Conservation (phyloP, 2,888 invertebrate genomes). For the Temnothorax rugatulus region DNA sequence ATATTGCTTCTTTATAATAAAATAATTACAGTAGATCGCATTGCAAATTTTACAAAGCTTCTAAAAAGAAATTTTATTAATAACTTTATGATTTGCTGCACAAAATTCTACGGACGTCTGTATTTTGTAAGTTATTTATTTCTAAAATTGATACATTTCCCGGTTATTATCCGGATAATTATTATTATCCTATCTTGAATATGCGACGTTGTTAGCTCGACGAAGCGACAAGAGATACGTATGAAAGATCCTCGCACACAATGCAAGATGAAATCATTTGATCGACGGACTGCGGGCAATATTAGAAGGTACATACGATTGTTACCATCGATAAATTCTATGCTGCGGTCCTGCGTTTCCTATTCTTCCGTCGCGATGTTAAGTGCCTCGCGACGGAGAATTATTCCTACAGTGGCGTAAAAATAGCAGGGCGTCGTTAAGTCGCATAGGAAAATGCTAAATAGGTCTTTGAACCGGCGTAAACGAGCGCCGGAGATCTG, state of each 20-base stretch:
- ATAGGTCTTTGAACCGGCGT: constrained; percentile 75
- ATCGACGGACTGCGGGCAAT: constrained; percentile 30
- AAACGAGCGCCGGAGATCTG: constrained; percentile 73
- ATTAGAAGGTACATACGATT: constrained; percentile 50
- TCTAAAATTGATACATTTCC: constrained; percentile 22
- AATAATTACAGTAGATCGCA: neutral
- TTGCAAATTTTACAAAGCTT: neutral
- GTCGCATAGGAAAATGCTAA: constrained; percentile 74
- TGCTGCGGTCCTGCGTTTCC: constrained; percentile 29
- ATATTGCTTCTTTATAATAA: neutral
- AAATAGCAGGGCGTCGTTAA: constrained; percentile 70
- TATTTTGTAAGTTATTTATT: neutral
- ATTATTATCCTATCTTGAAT: neutral
- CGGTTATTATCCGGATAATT: neutral
- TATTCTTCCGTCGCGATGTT: constrained; percentile 59
- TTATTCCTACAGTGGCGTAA: constrained; percentile 61
- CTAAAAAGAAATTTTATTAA: neutral
- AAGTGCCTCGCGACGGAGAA: constrained; percentile 55
- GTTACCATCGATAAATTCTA: constrained; percentile 64
- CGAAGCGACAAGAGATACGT: constrained; percentile 4
- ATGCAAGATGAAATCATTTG: constrained; percentile 38
- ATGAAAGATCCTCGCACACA: neutral
- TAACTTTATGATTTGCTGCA: neutral
- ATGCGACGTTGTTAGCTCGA: neutral
- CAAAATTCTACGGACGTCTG: neutral